Evolutionary conservation across 2,888 invertebrate genomes (phyloP), one percentile per base, ranked within the genome.

Genomic region (Erebia palarica): DNA sequence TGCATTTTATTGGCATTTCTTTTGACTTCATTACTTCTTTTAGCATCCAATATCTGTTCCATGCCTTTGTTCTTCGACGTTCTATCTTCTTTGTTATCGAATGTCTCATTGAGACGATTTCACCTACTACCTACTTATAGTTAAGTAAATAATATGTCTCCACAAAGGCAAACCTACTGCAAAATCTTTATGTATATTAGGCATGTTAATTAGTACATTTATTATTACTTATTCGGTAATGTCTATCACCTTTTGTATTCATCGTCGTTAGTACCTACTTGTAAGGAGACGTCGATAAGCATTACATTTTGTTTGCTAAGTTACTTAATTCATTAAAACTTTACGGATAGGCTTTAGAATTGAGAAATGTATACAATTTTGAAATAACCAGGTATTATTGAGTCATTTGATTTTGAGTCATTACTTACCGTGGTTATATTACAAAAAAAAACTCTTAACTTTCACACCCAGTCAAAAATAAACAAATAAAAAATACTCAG

Each of bases 201-300:
- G 69, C 68, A 74, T 72, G 69, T 68, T 69, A 74, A 75, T 73
- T 11, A 73, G 63, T 68, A 66, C 60, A 73, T 73, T 69, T 72
- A 72, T 74, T 70, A 66, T 65, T 70, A 59, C 71, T 61, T 75
- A 71, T 73, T 75, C 71, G 71, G 72, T 69, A 67, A 63, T 69
- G 73, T 67, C 60, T 69, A 68, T 74, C 65, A 55, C 59, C 59
- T 44, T 63, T 60, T 69, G 74, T 72, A 67, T 69, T 74, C 70
- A 66, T 73, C 71, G 71, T 73, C 73, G 61, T 59, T 36, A 13
- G 36, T 44, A 44, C 11, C 3, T 57, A 60, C 58, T 74, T 53
- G 67, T 66, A 69, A 64, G 68, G 64, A 73, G 67, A 66, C 58
- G 59, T 59, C 9, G 49, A 67, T 69, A n/a, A n/a, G 21, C 8